Percentiles rank a stretch among this genome's conserved stretches.
Evolutionary conservation across 2,797 vertebrate genomes (phyloP).

Genomic region (Cirrhinus molitorella): DNA sequence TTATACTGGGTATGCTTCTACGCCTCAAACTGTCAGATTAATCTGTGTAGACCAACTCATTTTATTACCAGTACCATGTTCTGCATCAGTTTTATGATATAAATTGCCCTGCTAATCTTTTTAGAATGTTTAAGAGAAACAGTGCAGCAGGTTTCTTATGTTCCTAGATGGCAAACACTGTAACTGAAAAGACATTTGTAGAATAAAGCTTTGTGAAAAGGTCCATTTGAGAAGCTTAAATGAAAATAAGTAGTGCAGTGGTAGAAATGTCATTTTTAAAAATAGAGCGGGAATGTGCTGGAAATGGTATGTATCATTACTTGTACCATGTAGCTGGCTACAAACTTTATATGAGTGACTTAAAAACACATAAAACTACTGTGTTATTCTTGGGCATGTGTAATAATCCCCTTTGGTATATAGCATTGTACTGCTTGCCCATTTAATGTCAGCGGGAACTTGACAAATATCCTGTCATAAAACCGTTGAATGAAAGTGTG

Average conservation of each 20-base stretch:
- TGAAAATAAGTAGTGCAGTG: constrained; percentile 20
- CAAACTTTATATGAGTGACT: constrained; percentile 51
- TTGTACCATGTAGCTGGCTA: constrained; percentile 35
- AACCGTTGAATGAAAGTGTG: constrained; percentile 29
- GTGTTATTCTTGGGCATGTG: constrained; percentile 30
- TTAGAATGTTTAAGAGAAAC: background rate
- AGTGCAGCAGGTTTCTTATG: background rate
- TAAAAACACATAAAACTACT: constrained; percentile 56
- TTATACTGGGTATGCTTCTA: too few relatives aligned
- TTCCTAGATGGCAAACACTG: background rate
- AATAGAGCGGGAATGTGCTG: constrained; percentile 14
- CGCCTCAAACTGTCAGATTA: background rate
- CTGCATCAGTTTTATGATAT: background rate
- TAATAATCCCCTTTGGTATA: constrained; percentile 46
- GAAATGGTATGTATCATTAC: constrained; percentile 14
- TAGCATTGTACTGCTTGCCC: constrained; percentile 28
- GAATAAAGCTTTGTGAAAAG: constrained; percentile 11
- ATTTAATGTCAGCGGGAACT: constrained; percentile 40
- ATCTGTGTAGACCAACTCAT: background rate
- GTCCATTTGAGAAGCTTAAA: constrained; percentile 21
- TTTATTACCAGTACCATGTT: background rate
- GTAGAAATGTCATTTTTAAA: constrained; percentile 32
- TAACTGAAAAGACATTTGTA: constrained; percentile 15
- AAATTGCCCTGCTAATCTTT: background rate
- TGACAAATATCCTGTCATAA: constrained; percentile 59